A percentile compares a stretch with the other conserved stretches of the same genome.
phyloP scores from a whole-genome alignment of 2,888 invertebrate species.

The Heliconius ethilla region DNA sequence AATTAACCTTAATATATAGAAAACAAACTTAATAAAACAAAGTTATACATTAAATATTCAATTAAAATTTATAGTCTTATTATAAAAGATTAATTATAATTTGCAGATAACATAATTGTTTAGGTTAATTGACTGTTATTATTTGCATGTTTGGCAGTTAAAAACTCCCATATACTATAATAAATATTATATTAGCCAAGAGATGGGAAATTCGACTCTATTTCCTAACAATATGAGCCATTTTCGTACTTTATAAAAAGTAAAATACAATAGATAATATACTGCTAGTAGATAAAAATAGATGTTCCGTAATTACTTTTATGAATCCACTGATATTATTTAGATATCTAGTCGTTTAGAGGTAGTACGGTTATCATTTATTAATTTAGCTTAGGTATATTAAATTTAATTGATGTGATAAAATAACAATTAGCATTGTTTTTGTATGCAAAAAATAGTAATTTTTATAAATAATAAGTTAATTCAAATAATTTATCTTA shows the following conservation, averaged over 20 bases:
- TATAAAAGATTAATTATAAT: conserved; percentile 11
- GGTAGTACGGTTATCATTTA: conserved; percentile 2
- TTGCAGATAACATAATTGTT: conserved; percentile 5
- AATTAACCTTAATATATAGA: background rate
- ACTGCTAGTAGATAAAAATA: conserved; percentile 19
- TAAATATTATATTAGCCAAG: background rate
- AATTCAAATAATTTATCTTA: background rate
- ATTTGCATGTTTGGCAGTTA: conserved; percentile 8
- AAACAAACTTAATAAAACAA: background rate
- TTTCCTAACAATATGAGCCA: conserved; percentile 1
- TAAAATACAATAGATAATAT: conserved; percentile 1
- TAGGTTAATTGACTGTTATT: conserved; percentile 5
- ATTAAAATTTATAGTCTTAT: conserved; percentile 12
- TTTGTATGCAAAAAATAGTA: background rate
- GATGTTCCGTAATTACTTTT: conserved; percentile 25
- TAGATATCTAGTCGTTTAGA: conserved; percentile 1
- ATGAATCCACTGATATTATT: conserved; percentile 19
- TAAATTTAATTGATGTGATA: conserved; percentile 3
- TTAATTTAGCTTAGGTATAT: background rate
- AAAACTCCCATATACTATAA: conserved; percentile 22
- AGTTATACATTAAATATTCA: background rate
- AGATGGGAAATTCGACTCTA: conserved; percentile 21
- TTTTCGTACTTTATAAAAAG: background rate
- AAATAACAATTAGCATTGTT: background rate
- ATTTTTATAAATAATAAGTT: background rate